Conservation (phyloP, 2,113 vertebrate species). For the Pygoscelis antarcticus region DNA sequence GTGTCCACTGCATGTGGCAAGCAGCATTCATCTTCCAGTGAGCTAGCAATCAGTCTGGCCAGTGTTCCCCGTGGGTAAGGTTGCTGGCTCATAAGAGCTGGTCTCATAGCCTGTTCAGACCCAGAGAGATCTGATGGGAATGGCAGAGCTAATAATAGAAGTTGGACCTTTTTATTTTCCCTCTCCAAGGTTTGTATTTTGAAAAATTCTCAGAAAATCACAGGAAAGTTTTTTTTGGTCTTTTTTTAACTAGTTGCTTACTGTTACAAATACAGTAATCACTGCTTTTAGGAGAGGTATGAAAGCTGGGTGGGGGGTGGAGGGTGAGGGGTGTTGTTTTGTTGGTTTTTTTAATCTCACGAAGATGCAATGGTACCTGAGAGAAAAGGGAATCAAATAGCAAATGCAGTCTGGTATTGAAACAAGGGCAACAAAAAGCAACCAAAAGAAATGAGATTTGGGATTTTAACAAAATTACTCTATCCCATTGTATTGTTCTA, state of each 20-base stretch:
- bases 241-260: not conserved
- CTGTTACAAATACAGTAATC: not conserved
- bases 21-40: not conserved
- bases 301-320: not conserved
- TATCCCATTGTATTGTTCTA: not conserved
- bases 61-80: not conserved
- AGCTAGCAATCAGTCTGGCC: not conserved
- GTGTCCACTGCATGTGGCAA: accelerated
- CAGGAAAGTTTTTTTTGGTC: not conserved
- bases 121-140: not conserved
- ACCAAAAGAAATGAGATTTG: not conserved
- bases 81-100: not conserved
- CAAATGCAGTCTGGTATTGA: not conserved
- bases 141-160: not conserved
- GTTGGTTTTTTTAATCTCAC: not conserved
- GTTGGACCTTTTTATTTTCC: not conserved
- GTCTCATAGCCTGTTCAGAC: not conserved
- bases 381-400: not conserved
- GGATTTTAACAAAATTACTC: not conserved
- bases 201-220: not conserved
- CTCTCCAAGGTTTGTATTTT: not conserved
- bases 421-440: not conserved
- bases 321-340: not conserved
- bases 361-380: not conserved
- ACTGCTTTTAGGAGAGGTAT: not conserved